A percentile compares a stretch with the other conserved stretches of the same genome.
Conservation (phyloP, 2,113 vertebrate genomes). For the Nematolebias whitei region DNA sequence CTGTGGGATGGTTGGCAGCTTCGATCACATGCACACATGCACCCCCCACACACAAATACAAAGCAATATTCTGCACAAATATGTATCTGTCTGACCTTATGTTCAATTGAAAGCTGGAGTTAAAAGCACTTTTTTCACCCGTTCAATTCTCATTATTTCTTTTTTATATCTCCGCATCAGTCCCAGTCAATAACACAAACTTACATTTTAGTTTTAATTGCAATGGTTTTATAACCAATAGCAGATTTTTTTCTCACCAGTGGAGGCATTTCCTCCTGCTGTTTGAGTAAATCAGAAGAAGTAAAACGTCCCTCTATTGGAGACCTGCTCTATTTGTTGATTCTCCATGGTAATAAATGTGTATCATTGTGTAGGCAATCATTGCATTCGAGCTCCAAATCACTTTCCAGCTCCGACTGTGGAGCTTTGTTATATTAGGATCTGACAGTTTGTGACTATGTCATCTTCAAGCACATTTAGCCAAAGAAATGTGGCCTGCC, state of each 20-base stretch:
- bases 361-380: conserved; percentile 51
- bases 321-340: conserved; percentile 42
- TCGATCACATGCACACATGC: conserved; percentile 3
- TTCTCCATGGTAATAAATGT: conserved; percentile 60
- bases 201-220: conserved; percentile 22
- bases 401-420: conserved; percentile 22
- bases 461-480: conserved; percentile 42
- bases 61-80: conserved; percentile 28
- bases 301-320: conserved; percentile 18
- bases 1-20: conserved; percentile 45
- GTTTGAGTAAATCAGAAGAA: conserved; percentile 31
- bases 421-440: conserved; percentile 50
- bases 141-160: conserved; percentile 21
- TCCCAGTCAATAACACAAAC: conserved; percentile 20
- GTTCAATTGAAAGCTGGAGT: not conserved
- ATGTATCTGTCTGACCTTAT: conserved; percentile 30
- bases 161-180: conserved; percentile 4
- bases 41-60: not conserved
- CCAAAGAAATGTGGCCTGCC: conserved; percentile 13
- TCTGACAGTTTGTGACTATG: conserved; percentile 39
- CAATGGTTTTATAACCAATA: conserved; percentile 36
- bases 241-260: conserved; percentile 36
- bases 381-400: conserved; percentile 25
- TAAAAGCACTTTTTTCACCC: conserved; percentile 27
- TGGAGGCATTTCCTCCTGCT: conserved; percentile 31